phyloP scores from a whole-genome alignment of 1,140 invertebrate genomes.

The Drosophila sturtevanti region DNA sequence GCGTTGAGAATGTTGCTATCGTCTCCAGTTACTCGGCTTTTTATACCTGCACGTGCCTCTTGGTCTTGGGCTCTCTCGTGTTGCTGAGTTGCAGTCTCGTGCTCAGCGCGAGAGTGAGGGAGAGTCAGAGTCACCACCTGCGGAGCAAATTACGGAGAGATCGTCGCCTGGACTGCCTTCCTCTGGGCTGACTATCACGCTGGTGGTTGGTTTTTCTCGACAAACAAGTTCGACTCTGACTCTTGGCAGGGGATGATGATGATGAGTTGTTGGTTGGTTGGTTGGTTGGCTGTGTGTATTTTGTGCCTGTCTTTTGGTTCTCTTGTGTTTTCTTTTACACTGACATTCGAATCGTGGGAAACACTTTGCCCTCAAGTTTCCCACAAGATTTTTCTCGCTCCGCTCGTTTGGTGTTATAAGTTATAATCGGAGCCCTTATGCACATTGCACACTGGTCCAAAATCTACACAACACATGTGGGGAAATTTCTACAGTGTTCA shows the following conservation, averaged over 20 bases:
- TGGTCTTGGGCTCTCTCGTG: slow-evolving; percentile 18
- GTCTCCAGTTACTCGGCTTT: slow-evolving; percentile 64
- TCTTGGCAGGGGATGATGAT: slow-evolving; percentile 72
- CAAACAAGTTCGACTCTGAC: slow-evolving; percentile 59
- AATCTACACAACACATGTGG: slow-evolving; percentile 42
- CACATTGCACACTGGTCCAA: slow-evolving; percentile 73
- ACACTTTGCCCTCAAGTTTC: slow-evolving; percentile 83
- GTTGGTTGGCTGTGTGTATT: slow-evolving; percentile 34
- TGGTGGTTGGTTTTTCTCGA: slow-evolving; percentile 75
- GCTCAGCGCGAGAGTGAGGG: slow-evolving; percentile 59
- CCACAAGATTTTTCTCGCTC: slow-evolving; percentile 82
- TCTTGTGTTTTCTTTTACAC: slow-evolving; percentile 76
- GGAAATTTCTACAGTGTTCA: slow-evolving; percentile 29
- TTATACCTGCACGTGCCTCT: slow-evolving; percentile 80
- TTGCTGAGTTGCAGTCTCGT: slow-evolving; percentile 47
- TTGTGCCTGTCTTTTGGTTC: slow-evolving; percentile 33
- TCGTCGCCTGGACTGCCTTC: slow-evolving; percentile 39
- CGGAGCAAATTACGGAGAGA: slow-evolving; percentile 69
- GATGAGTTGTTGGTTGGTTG: slow-evolving; percentile 48
- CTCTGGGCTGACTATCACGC: too few species aligned
- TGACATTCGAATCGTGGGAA: slow-evolving; percentile 82
- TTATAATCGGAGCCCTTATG: slow-evolving; percentile 81
- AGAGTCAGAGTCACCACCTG: slow-evolving; percentile 54
- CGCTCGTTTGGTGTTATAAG: slow-evolving; percentile 81
- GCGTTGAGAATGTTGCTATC: slow-evolving; percentile 73